Evolutionary conservation across 1,140 invertebrate species (phyloP).

Genomic region (Musca vetustissima): DNA sequence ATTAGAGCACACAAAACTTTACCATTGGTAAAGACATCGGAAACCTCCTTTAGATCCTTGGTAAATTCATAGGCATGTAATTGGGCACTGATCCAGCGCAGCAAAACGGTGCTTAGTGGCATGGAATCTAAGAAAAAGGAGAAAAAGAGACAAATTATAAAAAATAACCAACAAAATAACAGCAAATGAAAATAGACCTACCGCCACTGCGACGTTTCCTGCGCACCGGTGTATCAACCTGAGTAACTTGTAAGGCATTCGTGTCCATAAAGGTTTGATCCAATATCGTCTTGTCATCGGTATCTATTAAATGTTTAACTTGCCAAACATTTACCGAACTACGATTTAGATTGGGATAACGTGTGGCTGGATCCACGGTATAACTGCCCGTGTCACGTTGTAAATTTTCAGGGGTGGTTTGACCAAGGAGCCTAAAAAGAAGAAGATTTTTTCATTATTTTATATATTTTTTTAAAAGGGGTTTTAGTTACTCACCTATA

Average conservation of each 20-base stretch:
- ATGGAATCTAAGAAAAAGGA: conserved; percentile 34
- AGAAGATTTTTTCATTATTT: too few species aligned
- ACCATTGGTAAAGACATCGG: conserved; percentile 52
- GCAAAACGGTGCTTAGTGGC: conserved; percentile 41
- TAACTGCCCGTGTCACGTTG: conserved; percentile 86
- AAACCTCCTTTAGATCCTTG: conserved; percentile 44
- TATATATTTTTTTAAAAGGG: too few species aligned
- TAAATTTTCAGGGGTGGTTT: conserved; percentile 96
- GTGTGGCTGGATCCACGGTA: conserved; percentile 86
- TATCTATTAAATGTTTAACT: conserved; percentile 63
- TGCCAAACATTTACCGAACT: conserved; percentile 61
- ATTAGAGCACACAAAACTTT: conserved; percentile 51
- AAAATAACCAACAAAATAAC: neutral
- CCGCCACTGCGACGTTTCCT: conserved; percentile 51
- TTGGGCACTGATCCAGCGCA: conserved; percentile 51
- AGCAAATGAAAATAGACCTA: conserved; percentile 20
- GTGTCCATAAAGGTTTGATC: conserved; percentile 60
- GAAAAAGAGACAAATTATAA: neutral
- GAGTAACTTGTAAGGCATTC: conserved; percentile 40
- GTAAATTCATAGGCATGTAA: conserved; percentile 43
- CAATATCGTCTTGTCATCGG: conserved; percentile 64
- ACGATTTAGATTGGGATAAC: conserved; percentile 69
- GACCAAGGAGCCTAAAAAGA: conserved; percentile 64
- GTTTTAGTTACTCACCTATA: conserved; percentile 64
- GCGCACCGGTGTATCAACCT: conserved; percentile 43